A percentile compares a stretch with the other conserved stretches of the same genome.
These are phyloP conservation scores for Drosophila arawakana DNA, from an alignment of 1,140 invertebrate species.

Conservation along the genomic window DNA sequence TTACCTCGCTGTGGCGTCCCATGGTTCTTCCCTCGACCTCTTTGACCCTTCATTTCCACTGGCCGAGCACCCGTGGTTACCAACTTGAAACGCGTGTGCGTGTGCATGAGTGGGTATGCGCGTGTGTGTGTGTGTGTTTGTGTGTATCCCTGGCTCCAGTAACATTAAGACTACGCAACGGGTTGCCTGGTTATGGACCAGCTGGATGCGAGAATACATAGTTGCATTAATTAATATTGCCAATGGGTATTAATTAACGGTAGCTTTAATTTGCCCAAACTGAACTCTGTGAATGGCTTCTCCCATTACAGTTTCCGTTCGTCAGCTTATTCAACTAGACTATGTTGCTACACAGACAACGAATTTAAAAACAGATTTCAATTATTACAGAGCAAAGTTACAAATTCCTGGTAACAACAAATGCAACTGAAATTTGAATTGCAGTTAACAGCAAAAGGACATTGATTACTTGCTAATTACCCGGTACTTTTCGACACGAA, in stretches of 20 bases:
- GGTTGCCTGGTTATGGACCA: constrained; percentile 27
- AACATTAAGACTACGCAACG: constrained; percentile 50
- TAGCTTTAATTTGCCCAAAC: constrained; percentile 47
- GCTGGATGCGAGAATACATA: constrained; percentile 18
- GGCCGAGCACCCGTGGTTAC: neutral
- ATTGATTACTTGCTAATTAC: too few relatives aligned
- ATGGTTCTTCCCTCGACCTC: too few relatives aligned
- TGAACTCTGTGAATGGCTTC: neutral
- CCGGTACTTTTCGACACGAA: too few relatives aligned
- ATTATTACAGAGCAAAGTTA: neutral
- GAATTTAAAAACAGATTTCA: neutral
- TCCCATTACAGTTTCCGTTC: neutral
- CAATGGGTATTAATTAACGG: constrained; percentile 61
- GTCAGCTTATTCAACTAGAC: neutral
- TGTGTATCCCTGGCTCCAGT: constrained; percentile 43
- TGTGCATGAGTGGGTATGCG: too few relatives aligned
- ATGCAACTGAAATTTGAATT: too few relatives aligned
- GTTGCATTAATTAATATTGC: constrained; percentile 62
- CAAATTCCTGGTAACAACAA: too few relatives aligned
- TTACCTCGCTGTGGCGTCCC: neutral
- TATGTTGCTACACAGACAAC: neutral
- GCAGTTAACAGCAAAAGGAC: too few relatives aligned
- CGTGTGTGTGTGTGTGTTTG: too few relatives aligned
- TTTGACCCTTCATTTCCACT: neutral
- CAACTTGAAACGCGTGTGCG: constrained; percentile 13